These are phyloP conservation scores for Pampus argenteus DNA, from an alignment of 2,797 vertebrate species.

Conservation along the genomic window DNA sequence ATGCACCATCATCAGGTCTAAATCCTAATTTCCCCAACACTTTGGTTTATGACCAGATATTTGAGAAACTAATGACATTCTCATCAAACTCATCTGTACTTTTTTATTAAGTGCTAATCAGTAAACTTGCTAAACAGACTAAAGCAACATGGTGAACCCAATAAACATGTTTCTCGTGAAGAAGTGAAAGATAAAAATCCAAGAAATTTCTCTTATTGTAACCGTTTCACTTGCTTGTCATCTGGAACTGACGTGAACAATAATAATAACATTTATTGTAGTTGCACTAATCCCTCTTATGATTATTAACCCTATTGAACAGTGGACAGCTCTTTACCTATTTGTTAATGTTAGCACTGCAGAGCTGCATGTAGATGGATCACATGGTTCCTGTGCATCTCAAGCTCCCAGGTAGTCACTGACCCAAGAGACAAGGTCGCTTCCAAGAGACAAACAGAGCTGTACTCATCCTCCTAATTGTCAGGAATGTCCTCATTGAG, in stretches of 20 bases:
- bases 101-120: too few relatives aligned
- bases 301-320: conserved; percentile 18
- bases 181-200: conserved; percentile 11
- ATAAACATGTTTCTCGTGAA: conserved; percentile 33
- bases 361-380: conserved; percentile 35
- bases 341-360: conserved; percentile 14
- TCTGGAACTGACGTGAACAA: conserved; percentile 24
- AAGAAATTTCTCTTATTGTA: not conserved
- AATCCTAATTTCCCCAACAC: too few relatives aligned
- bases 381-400: conserved; percentile 56
- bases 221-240: conserved; percentile 9
- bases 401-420: conserved; percentile 73
- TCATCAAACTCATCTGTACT: too few relatives aligned
- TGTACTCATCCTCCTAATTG: conserved; percentile 80
- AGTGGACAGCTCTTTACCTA: conserved; percentile 43
- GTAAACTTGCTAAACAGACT: too few relatives aligned
- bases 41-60: not conserved
- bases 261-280: conserved; percentile 6
- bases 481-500: conserved; percentile 83
- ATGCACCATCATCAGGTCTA: not conserved
- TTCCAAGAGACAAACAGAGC: conserved; percentile 77
- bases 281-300: conserved; percentile 17
- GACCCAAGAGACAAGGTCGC: conserved; percentile 74
- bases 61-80: not conserved
- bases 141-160: not conserved